Evolutionary conservation across 2,113 vertebrate species (phyloP).

Genomic region (Crypturellus undulatus): DNA sequence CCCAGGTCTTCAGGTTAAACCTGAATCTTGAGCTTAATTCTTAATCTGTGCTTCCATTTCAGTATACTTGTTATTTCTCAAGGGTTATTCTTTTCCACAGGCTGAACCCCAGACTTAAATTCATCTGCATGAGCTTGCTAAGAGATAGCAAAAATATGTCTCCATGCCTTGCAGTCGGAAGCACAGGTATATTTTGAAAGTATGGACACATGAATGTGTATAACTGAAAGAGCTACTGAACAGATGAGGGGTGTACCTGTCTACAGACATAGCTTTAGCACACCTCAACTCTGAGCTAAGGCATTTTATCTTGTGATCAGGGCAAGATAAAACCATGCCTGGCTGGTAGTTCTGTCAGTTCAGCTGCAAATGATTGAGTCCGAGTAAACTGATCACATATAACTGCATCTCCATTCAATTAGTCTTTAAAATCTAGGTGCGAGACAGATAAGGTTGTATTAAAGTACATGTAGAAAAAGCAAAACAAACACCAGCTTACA

Average conservation of each 20-base stretch:
- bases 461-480: neutral
- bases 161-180: neutral
- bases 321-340: neutral
- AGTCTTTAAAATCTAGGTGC: neutral
- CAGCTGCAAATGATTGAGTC: neutral
- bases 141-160: neutral
- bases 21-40: neutral
- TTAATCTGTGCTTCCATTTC: neutral
- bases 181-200: neutral
- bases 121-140: neutral
- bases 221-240: neutral
- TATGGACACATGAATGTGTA: too few relatives aligned
- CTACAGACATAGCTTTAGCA: rapidly evolving
- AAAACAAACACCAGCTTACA: neutral
- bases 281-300: neutral
- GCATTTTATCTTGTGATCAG: neutral
- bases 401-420: neutral
- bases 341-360: neutral
- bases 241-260: neutral
- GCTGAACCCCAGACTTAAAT: neutral
- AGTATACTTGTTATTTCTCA: neutral
- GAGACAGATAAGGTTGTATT: neutral
- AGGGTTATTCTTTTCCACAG: neutral
- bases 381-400: neutral
- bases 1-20: neutral